Conservation (phyloP, 1,140 invertebrate genomes). For the Philotrypesis tridentata region DNA sequence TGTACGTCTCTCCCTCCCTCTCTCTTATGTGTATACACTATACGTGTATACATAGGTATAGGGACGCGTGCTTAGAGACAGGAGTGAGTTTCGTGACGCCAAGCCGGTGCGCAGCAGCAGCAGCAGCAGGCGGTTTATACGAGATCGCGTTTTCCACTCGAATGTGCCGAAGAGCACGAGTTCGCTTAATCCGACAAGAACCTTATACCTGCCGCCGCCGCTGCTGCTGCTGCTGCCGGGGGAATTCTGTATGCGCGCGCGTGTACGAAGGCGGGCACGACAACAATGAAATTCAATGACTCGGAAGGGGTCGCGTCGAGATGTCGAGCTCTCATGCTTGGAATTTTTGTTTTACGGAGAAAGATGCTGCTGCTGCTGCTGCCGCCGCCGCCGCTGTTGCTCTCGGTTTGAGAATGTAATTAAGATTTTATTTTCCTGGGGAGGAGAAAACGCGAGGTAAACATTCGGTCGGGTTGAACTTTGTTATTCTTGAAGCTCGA, state of each 20-base stretch:
- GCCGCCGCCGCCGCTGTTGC: too few species aligned
- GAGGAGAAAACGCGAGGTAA: neutral
- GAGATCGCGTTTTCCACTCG: slow-evolving; percentile 42
- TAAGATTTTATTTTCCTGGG: neutral
- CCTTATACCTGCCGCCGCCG: neutral
- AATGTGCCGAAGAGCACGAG: slow-evolving; percentile 29
- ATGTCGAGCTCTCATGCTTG: neutral
- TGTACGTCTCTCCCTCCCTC: too few species aligned
- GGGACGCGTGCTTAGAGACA: neutral
- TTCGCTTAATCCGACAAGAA: slow-evolving; percentile 35
- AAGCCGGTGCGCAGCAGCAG: neutral
- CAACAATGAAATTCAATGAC: slow-evolving; percentile 47
- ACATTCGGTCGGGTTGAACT: neutral
- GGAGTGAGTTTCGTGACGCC: neutral
- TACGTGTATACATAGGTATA: neutral
- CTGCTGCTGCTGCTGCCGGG: neutral
- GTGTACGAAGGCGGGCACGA: neutral
- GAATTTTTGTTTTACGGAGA: neutral
- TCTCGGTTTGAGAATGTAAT: neutral
- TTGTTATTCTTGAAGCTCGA: too few species aligned
- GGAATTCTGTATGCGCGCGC: neutral
- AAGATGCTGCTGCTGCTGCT: too few species aligned
- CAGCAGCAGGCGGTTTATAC: neutral
- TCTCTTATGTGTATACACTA: neutral
- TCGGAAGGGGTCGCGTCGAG: slow-evolving; percentile 11